Evolutionary conservation across 2,113 vertebrate species (phyloP), one percentile per base, ranked within the genome.

Genomic region (Alexandromys fortis): DNA sequence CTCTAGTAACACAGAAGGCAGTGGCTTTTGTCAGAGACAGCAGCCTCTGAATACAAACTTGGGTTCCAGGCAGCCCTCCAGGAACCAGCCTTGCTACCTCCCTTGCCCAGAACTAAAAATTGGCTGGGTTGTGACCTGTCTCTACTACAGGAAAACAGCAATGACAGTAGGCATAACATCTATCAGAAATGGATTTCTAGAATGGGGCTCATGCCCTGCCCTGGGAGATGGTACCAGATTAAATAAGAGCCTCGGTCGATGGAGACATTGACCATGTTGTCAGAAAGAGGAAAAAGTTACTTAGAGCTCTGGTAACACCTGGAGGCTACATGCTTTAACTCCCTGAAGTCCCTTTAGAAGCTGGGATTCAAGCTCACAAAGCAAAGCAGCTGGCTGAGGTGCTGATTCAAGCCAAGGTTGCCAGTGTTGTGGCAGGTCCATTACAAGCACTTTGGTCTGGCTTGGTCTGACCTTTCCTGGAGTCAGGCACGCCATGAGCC

Each of bases 241-340:
- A 78, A 67, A 95, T 0, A 90, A 93, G 96, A 67, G 17, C 75
- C 61, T 65, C 38, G 89, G 65, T 24, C 90, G 93, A 58, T 89
- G 96, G 97, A 98, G 98, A 98, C n/a, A 83, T 89, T 98, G 96
- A 97, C 83, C 94, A 76, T 65, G 2, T 75, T 75, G 75, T 92
- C 97, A 96, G 98, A 96, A 89, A 47, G 90, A 95, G 90, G 70
- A 96, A 95, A 98, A 98, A 95, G 65, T 90, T 85, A 87, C 55
- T 35, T 86, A 92, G 86, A 35, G 73, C 83, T 70, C 89, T 24
- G 24, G 52, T 22, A 58, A 90, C 82, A 68, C 42, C 91, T 79
- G 92, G 76, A 61, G 67, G 82, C 95, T 97, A 61, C 92, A 68
- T 49, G 67, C 55, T 95, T 96, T 68, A 94, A 97, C 67, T 81